Evolutionary conservation across 2,797 vertebrate species (phyloP), one percentile per base, ranked within the genome.

Genomic region (Gobio occitaniae): DNA sequence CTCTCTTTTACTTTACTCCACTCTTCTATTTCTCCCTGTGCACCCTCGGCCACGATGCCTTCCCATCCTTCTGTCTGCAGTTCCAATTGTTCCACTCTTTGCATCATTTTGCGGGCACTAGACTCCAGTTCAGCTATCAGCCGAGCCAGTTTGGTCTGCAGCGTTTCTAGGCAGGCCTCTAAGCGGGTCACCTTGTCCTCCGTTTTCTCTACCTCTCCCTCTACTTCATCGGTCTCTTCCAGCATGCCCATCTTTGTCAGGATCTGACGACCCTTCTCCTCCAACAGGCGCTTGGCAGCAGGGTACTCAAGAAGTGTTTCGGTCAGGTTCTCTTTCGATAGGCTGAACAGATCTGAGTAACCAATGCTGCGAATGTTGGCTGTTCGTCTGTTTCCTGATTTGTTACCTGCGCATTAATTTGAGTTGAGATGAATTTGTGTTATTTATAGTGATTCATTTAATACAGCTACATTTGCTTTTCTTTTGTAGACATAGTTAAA

Each of bases 281-380:
- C 97, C 94, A 99, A 94, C 79, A 94, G 87, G 0, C 91, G 84
- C 52, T 97, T 97, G 91, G 98, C 97, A 0, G 92, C 90, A 3
- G 98, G 98, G 88, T 97, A 99, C 93, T 98, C 96, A 0, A 93
- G 94, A 52, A 99, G 93, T 54, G 97, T 97, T 21, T 96, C 94
- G 0, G 85, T 94, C 87, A 99, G 94, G 91, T 97, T 96, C 89
- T 98, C 97, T 92, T 99, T 99, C 86, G 96, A 96, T 78, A 99
- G 92, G 90, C 97, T 97, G 93, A 98, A 99, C 1, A 99, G 94
- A 92, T 99, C 98, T 0, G 98, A 98, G 90, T 97, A 96, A 11
- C 98, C 97, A 0, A 97, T 95, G 93, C 98, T 99, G 71, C 95
- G 93, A 91, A 99, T 98, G 90, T 97, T 97, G 87, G 98, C 98